A percentile compares a stretch with the other conserved stretches of the same genome.
Evolutionary conservation across 2,797 vertebrate genomes (phyloP).

Genomic region (Enteromius anoplus): DNA sequence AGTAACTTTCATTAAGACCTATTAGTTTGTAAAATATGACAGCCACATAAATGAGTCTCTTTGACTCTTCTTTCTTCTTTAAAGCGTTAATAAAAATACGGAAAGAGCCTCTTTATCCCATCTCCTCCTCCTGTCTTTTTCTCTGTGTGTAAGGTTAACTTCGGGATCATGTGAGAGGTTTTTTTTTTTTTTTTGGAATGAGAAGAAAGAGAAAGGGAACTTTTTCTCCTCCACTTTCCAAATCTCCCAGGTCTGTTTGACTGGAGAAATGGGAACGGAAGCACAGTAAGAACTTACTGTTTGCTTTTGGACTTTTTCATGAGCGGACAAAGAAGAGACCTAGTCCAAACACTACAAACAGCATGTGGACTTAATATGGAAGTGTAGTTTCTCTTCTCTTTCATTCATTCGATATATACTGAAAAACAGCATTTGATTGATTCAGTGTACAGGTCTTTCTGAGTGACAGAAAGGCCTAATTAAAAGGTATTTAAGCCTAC

Average conservation of each 20-base stretch:
- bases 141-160: constrained; percentile 70
- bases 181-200: constrained; percentile 71
- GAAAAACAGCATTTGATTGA: neutral
- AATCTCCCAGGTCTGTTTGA: constrained; percentile 61
- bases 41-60: constrained; percentile 75
- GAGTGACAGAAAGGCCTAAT: neutral
- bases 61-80: constrained; percentile 73
- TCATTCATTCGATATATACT: constrained; percentile 7
- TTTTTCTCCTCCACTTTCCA: constrained; percentile 66
- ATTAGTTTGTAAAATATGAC: constrained; percentile 68
- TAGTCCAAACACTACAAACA: constrained; percentile 45
- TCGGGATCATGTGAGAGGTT: constrained; percentile 68
- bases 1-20: constrained; percentile 48
- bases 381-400: constrained; percentile 4
- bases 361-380: constrained; percentile 49
- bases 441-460: neutral
- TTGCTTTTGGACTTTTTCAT: constrained; percentile 41
- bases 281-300: constrained; percentile 54
- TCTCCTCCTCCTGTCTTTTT: constrained; percentile 49
- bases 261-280: constrained; percentile 52
- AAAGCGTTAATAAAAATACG: constrained; percentile 70
- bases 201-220: constrained; percentile 69
- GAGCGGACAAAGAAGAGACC: constrained; percentile 12
- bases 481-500: neutral
- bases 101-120: constrained; percentile 55